Evolutionary conservation across 2,113 vertebrate genomes (phyloP), one percentile per base, ranked within the genome.

Genomic region (Antechinus flavipes): DNA sequence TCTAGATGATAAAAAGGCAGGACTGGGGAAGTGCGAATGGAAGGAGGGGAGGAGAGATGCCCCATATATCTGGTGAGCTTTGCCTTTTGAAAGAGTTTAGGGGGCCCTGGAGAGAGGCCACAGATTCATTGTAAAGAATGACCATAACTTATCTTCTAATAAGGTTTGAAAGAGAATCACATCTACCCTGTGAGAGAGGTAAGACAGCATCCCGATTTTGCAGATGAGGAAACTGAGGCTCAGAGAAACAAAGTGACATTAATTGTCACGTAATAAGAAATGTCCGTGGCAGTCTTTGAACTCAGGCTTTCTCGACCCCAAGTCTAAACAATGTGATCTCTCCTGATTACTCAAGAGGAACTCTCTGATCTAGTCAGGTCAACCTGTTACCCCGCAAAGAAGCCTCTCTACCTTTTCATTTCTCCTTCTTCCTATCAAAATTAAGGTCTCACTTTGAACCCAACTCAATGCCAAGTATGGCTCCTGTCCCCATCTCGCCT

Each of bases 151-250:
- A 76, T 1, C 55, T 56, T 5, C 12, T 76, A 76, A 76, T 76
- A n/a, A 4, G 35, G 27, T 35, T 30, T 35, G 11, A 68, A 35
- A 30, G 58, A 35, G 30, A 35, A 27, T 35, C 58, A 12, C 4
- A 12, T 68, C 27, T 14, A 68, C 27, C 30, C 58, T 68, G 35
- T 76, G 61, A 35, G 14, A 3, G 5, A 68, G 27, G 30, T 68
- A 68, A 35, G 30, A 27, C 61, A 68, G 14, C 11, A 76, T 76
- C 14, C 35, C 61, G 16, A 92, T 3, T 0, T 91, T 76, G 89
- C 91, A 96, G 35, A 94, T 90, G 49, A 8, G 49, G 52, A 92
- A 91, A 8, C 19, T 93, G 54, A 91, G 30, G 22, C 23, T 91
- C 35, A 93, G 49, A 92, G 3, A 90, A 68, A 54, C 35, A 8